Base-by-base conservation (phyloP, 2,797 vertebrate species). In the Columba guinea region DNA sequence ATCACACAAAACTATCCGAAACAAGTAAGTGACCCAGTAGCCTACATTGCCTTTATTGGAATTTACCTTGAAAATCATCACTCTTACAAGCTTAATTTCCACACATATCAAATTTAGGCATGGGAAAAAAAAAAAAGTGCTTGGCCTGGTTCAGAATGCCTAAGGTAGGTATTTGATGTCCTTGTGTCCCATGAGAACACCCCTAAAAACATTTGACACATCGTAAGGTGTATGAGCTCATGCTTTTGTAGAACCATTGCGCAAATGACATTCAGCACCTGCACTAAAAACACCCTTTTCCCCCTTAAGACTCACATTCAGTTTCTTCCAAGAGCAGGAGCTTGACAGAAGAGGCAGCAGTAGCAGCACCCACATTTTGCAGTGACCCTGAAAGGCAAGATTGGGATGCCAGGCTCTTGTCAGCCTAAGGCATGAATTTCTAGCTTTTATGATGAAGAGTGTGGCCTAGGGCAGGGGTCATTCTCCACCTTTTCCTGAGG, bases 21-120 rank as follows among this genome's bases (percentile, higher is more conserved):
- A 34, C 17, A 76, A 87, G 70, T 11, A 48, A 94, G 30, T 95
- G 84, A 83, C 94, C 90, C 80, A 82, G 77, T 87, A 83, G 74
- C 64, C 83, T 93, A 90, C 37, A 84, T 90, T 83, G 37, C 46
- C 55, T 77, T 84, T 56, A 70, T 41, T 90, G 70, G 55, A 79
- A 84, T 76, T 94, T 24, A 79, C 46, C 48, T 69, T 60, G 32
- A 93, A 93, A 86, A 90, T 75, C 21, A 84, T 68, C 30, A 56
- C 28, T 77, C 22, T 59, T n/a, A 41, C 0, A 13, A 73, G 51
- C 32, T 34, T 87, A 53, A 93, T 59, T 77, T 92, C 39, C 1
- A 3, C 14, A 64, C 1, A 0, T 46, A 80, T 63, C 26, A 60
- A 91, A 83, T 22, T 79, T 9, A 60, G 34, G 46, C 18, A 92